Conservation (phyloP, 2,888 invertebrate species). For the Aquatica leii region DNA sequence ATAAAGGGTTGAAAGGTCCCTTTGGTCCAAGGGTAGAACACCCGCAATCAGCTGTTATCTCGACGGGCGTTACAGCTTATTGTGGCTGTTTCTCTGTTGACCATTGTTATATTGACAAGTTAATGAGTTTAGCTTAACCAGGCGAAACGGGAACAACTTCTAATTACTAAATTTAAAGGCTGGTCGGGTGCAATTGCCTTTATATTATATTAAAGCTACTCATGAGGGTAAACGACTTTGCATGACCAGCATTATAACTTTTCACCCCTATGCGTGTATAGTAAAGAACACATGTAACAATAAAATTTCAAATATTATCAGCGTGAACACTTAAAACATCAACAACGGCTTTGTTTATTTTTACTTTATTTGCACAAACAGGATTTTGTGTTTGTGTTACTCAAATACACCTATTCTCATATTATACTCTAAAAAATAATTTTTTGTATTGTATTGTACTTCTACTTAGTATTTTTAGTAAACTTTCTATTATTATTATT, state of each 20-base stretch:
- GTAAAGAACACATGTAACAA: background rate
- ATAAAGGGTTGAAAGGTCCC: constrained; percentile 50
- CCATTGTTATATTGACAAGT: constrained; percentile 58
- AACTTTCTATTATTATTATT: too few species aligned
- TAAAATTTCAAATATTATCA: background rate
- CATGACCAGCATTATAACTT: constrained; percentile 24
- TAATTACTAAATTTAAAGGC: constrained; percentile 31
- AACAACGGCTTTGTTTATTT: too few species aligned
- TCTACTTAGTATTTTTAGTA: too few species aligned
- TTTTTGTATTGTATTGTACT: too few species aligned
- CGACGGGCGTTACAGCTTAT: constrained; percentile 42
- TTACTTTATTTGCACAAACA: too few species aligned
- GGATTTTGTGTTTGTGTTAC: too few species aligned
- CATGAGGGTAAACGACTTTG: constrained; percentile 27
- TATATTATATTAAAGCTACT: constrained; percentile 25
- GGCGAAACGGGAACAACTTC: constrained; percentile 28
- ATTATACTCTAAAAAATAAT: too few species aligned
- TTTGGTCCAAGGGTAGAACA: constrained; percentile 51
- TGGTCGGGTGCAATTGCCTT: constrained; percentile 26
- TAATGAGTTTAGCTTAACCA: constrained; percentile 51
- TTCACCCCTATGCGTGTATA: constrained; percentile 5
- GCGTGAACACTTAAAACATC: background rate
- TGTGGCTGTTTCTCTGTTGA: constrained; percentile 48
- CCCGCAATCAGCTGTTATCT: constrained; percentile 57
- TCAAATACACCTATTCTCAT: too few species aligned